These are phyloP conservation scores for Tupaia chinensis DNA, from an alignment of 2,113 vertebrate species.

Conservation along the genomic window DNA sequence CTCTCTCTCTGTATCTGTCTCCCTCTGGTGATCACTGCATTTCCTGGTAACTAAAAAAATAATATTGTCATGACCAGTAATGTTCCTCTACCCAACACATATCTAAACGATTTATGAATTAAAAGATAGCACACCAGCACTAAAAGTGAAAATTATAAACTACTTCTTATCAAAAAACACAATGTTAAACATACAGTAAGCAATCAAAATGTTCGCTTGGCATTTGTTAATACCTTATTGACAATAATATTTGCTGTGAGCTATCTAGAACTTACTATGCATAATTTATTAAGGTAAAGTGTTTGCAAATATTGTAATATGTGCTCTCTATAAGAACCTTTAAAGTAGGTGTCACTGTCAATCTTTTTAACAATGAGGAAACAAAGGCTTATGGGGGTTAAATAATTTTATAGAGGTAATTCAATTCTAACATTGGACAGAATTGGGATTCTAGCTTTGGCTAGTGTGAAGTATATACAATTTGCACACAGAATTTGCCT, in stretches of 20 bases:
- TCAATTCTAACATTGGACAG: neutral
- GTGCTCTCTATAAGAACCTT: neutral
- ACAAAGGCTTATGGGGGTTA: neutral
- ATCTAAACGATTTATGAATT: conserved; percentile 16
- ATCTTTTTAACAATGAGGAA: neutral
- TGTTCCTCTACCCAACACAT: neutral
- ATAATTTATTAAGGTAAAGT: neutral
- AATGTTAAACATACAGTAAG: neutral
- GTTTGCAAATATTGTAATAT: neutral
- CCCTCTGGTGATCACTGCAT: too few relatives aligned
- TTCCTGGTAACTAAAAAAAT: neutral
- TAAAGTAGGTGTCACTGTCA: neutral
- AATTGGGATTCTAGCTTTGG: neutral
- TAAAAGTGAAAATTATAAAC: neutral
- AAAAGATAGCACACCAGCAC: neutral
- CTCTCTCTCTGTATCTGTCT: too few relatives aligned
- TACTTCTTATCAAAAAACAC: conserved; percentile 21
- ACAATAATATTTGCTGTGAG: neutral
- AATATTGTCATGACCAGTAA: neutral
- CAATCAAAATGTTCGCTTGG: neutral
- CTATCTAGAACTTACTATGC: conserved; percentile 10
- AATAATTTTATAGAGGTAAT: neutral
- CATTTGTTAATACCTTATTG: neutral
- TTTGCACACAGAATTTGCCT: neutral
- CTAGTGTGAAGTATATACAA: neutral